Evolutionary conservation across 2,113 vertebrate genomes (phyloP).

Genomic region (Embiotoca jacksoni): DNA sequence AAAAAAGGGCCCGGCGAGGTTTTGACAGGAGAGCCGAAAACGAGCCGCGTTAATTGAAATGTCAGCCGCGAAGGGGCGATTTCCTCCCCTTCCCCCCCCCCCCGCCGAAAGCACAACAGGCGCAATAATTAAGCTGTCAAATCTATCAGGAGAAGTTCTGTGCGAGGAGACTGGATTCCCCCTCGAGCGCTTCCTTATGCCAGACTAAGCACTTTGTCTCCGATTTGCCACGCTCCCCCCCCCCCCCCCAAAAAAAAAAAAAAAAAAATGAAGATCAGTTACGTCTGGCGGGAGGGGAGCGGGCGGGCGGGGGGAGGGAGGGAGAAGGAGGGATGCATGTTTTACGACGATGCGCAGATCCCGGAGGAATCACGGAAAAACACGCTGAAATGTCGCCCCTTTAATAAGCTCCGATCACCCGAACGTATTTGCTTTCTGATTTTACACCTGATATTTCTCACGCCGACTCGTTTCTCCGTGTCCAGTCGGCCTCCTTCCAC

Average conservation of each 20-base stretch:
- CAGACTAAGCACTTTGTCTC: constrained; percentile 65
- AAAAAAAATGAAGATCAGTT: constrained; percentile 52
- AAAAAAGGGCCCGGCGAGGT: constrained; percentile 32
- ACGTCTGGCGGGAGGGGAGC: too few relatives aligned
- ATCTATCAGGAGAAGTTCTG: constrained; percentile 69
- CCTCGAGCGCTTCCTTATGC: constrained; percentile 63
- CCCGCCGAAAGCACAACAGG: constrained; percentile 66
- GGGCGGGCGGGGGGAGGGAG: constrained; percentile 22
- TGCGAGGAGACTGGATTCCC: constrained; percentile 32
- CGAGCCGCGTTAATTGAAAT: constrained; percentile 74
- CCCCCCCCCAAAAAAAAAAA: too few relatives aligned
- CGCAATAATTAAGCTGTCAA: constrained; percentile 79
- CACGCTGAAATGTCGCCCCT: constrained; percentile 6
- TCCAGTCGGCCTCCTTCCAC: constrained; percentile 54
- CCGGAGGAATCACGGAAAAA: constrained; percentile 29
- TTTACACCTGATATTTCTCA: constrained; percentile 21
- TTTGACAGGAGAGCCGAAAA: constrained; percentile 53
- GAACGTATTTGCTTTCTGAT: constrained; percentile 24
- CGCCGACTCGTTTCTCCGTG: constrained; percentile 48
- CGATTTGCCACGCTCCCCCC: constrained; percentile 53
- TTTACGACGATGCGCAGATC: constrained; percentile 62
- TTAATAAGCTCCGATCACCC: background rate
- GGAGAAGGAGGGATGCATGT: constrained; percentile 58
- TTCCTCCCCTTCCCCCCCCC: constrained; percentile 50
- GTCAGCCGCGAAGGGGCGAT: constrained; percentile 66